Evolutionary conservation across 1,140 invertebrate species (phyloP).

Genomic region (Drosophila miranda): DNA sequence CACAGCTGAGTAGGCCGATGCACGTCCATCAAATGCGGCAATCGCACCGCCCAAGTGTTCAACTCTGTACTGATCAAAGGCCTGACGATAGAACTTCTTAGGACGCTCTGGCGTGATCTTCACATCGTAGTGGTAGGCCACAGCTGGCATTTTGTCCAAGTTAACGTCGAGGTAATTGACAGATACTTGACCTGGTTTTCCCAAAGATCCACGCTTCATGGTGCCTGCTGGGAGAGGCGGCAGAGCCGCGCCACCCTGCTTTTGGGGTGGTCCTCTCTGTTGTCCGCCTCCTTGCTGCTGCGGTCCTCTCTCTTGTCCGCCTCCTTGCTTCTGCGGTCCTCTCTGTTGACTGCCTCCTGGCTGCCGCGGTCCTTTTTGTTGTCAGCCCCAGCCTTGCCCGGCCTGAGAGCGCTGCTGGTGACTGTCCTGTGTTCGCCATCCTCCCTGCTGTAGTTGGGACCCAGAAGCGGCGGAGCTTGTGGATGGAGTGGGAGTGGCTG

Average conservation of each 20-base stretch:
- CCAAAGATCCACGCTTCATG: constrained; percentile 81
- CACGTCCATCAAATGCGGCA: constrained; percentile 89
- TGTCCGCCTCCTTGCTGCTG: background rate
- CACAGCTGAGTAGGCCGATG: constrained; percentile 70
- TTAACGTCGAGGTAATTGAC: constrained; percentile 85
- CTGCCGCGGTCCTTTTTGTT: constrained; percentile 12
- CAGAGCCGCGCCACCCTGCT: constrained; percentile 9
- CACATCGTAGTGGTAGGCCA: constrained; percentile 84
- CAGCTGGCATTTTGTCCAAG: constrained; percentile 81
- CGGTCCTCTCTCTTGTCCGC: background rate
- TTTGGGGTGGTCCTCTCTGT: background rate
- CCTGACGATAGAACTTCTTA: constrained; percentile 81
- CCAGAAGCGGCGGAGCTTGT: constrained; percentile 6
- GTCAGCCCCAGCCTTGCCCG: constrained; percentile 18
- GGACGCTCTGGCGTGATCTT: constrained; percentile 84
- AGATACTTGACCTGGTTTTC: constrained; percentile 82
- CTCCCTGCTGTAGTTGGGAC: constrained; percentile 21
- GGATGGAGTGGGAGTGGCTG: background rate
- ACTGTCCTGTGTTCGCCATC: constrained; percentile 8
- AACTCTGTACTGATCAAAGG: constrained; percentile 60
- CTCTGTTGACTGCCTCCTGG: background rate
- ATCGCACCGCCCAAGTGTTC: constrained; percentile 60
- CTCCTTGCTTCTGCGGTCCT: background rate
- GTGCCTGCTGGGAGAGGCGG: constrained; percentile 21
- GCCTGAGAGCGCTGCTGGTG: constrained; percentile 7